Conservation (phyloP, 2,888 invertebrate species). For the Aphrophora alni region DNA sequence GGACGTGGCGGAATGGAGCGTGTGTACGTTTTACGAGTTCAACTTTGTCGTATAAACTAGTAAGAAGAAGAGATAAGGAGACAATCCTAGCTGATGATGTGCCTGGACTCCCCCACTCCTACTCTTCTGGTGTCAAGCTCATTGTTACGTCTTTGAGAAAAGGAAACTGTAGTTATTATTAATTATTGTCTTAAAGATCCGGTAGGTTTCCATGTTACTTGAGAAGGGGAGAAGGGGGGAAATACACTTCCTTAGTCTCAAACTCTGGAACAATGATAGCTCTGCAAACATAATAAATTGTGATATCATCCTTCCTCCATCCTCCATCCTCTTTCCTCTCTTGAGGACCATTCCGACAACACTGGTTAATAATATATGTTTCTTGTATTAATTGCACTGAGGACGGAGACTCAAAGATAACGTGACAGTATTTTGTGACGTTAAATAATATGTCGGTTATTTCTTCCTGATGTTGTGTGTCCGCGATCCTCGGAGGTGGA, state of each 20-base stretch:
- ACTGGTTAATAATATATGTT: slow-evolving; percentile 2
- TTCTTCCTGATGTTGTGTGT: not conserved
- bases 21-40: slow-evolving; percentile 26
- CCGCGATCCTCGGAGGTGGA: not conserved
- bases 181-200: slow-evolving; percentile 44
- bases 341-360: slow-evolving; percentile 9
- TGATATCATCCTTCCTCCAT: slow-evolving; percentile 34
- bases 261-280: slow-evolving; percentile 34
- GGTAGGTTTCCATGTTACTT: slow-evolving; percentile 31
- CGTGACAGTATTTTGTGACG: not conserved
- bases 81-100: slow-evolving; percentile 28
- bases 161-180: slow-evolving; percentile 42
- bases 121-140: slow-evolving; percentile 10
- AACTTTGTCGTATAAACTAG: slow-evolving; percentile 30
- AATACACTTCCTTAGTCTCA: slow-evolving; percentile 9
- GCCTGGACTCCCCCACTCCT: slow-evolving; percentile 33
- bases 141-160: slow-evolving; percentile 31
- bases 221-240: not conserved
- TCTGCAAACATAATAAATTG: slow-evolving; percentile 38
- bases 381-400: not conserved
- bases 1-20: not conserved
- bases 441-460: not conserved
- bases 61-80: slow-evolving; percentile 26
- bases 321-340: slow-evolving; percentile 13
- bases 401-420: not conserved